Evolutionary conservation across 2,113 vertebrate genomes (phyloP).

Genomic region (Monarcha castaneiventris): DNA sequence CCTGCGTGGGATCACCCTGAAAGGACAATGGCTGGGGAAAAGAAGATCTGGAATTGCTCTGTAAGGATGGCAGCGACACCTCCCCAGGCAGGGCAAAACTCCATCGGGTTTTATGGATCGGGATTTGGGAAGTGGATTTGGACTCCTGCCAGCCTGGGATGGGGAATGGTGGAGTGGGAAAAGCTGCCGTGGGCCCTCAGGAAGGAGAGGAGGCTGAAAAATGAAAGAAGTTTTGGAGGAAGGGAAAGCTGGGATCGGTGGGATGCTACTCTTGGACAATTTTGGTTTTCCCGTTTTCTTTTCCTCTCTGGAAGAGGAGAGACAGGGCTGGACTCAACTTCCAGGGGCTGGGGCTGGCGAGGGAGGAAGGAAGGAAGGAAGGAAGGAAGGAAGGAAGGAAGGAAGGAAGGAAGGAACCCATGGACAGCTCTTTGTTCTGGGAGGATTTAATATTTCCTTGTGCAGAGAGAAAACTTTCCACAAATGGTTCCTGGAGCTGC

Average conservation of each 20-base stretch:
- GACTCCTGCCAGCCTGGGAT: neutral
- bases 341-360: neutral
- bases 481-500: neutral
- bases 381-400: neutral
- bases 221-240: neutral
- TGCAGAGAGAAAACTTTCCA: neutral
- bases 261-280: too few species aligned
- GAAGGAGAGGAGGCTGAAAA: neutral
- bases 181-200: neutral
- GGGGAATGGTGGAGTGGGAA: fast-evolving
- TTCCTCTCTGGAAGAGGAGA: neutral
- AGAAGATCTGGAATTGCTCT: neutral
- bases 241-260: neutral
- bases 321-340: neutral
- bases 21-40: neutral
- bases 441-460: neutral
- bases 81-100: neutral
- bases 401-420: neutral
- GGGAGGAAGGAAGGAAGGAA: neutral
- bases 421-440: too few species aligned
- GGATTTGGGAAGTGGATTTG: neutral
- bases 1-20: neutral
- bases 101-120: too few species aligned
- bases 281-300: neutral
- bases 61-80: neutral